Percentiles rank a stretch among this genome's conserved stretches.
Conservation (phyloP, 2,888 invertebrate genomes). For the Xestoiulus laeticollis region DNA sequence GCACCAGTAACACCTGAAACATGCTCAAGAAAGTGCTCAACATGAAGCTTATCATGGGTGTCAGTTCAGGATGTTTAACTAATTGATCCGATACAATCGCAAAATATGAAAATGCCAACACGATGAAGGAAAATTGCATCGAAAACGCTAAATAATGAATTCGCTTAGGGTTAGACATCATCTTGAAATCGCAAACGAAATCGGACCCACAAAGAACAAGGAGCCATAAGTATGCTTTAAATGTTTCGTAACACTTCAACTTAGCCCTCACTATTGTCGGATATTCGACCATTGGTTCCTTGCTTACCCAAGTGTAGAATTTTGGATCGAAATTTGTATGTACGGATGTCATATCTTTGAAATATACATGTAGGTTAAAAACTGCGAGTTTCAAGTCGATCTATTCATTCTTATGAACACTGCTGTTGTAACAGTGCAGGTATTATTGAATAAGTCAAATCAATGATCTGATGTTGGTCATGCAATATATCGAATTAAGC, state of each 20-base stretch:
- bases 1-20: background rate
- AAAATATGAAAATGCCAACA: background rate
- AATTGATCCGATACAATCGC: background rate
- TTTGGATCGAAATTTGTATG: background rate
- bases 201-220: background rate
- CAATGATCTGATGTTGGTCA: no score
- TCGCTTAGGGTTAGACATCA: background rate
- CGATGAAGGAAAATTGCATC: background rate
- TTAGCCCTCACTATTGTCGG: background rate
- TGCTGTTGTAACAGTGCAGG: no score
- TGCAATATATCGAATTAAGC: no score
- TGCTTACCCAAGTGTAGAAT: background rate
- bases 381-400: no score
- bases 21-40: background rate
- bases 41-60: background rate
- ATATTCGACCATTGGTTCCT: background rate
- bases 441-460: no score
- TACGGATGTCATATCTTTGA: no score
- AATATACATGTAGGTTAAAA: no score
- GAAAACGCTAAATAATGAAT: background rate
- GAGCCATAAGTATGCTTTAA: background rate
- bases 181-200: background rate
- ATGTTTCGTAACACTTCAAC: background rate
- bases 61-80: background rate
- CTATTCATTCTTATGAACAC: no score